These are phyloP conservation scores for Lypha dubia DNA, from an alignment of 2,888 invertebrate genomes.

Conservation along the genomic window DNA sequence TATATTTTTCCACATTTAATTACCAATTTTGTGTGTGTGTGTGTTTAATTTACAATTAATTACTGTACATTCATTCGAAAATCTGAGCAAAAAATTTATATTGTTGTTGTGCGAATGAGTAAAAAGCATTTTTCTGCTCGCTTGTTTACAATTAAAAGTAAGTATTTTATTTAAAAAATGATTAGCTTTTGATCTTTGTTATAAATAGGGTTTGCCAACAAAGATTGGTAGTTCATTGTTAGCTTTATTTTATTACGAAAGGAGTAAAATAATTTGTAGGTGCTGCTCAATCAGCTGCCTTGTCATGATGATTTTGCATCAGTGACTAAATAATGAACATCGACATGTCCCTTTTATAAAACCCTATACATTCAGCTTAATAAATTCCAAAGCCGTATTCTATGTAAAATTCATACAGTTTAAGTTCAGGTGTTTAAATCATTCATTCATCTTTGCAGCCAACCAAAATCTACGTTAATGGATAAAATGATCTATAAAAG, in stretches of 20 bases:
- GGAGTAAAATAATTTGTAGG: too few relatives aligned
- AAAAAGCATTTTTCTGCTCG: not conserved
- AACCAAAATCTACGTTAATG: conserved; percentile 13
- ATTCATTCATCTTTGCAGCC: conserved; percentile 26
- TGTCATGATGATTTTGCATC: too few relatives aligned
- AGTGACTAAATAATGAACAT: not conserved
- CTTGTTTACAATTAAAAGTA: conserved; percentile 16
- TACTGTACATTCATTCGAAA: conserved; percentile 30
- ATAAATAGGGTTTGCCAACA: not conserved
- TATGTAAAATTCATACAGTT: not conserved
- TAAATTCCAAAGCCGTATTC: conserved; percentile 11
- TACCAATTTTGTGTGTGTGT: conserved; percentile 31
- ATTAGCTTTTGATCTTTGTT: conserved; percentile 25
- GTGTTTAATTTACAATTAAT: conserved; percentile 66
- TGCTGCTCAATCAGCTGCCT: too few relatives aligned
- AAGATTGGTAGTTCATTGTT: not conserved
- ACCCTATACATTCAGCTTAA: not conserved
- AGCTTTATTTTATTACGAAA: not conserved
- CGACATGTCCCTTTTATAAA: not conserved
- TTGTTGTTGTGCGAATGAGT: not conserved
- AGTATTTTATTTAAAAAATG: conserved; percentile 30
- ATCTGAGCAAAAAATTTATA: conserved; percentile 10
- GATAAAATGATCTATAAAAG: conserved; percentile 10
- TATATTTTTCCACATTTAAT: conserved; percentile 51
- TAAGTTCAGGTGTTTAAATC: conserved; percentile 58